Evolutionary conservation across 2,113 vertebrate species (phyloP).

Genomic region (Lycocorax pyrrhopterus): DNA sequence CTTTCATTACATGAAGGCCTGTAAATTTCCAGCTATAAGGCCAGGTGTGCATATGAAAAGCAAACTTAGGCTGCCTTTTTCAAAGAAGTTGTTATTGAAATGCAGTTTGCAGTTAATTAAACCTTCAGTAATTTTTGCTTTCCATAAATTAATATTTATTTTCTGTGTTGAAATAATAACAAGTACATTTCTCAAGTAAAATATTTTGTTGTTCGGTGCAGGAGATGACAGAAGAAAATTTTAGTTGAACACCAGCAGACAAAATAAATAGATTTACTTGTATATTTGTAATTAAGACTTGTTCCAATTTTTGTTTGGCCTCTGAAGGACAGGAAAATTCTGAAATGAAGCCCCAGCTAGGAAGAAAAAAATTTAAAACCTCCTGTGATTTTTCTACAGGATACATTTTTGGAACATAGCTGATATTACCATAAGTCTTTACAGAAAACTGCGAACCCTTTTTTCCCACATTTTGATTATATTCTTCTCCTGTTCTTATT

Average conservation of each 20-base stretch:
- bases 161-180: background rate
- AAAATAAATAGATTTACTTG: background rate
- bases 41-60: background rate
- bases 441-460: fast-evolving
- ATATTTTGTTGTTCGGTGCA: background rate
- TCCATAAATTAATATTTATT: background rate
- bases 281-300: background rate
- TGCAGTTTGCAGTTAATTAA: background rate
- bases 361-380: fast-evolving
- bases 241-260: background rate
- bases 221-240: background rate
- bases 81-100: background rate
- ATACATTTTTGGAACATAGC: background rate
- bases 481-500: background rate
- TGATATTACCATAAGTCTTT: background rate
- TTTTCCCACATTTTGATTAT: background rate
- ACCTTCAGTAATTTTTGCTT: background rate
- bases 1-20: background rate
- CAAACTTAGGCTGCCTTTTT: background rate
- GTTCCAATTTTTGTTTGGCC: background rate
- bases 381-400: background rate
- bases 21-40: background rate
- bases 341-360: background rate
- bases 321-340: background rate
- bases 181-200: background rate